These are phyloP conservation scores for Xanthia icteritia DNA, from an alignment of 2,888 invertebrate species.

Conservation along the genomic window DNA sequence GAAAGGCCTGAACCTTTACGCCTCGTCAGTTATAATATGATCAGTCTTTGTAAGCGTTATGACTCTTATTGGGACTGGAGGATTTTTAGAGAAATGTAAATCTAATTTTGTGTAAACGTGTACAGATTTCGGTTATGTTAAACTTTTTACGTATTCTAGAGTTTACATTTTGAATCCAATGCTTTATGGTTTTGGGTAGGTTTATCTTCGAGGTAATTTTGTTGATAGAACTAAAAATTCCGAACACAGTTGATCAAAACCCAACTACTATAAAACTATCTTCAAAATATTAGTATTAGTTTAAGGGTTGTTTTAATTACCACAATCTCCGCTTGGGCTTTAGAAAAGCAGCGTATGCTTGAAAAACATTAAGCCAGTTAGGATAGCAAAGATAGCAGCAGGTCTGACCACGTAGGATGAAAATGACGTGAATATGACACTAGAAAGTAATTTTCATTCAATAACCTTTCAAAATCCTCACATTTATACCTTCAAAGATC, in stretches of 20 bases:
- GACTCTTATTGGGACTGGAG: constrained; percentile 32
- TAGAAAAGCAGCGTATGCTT: background rate
- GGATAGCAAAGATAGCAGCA: background rate
- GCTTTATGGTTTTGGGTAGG: background rate
- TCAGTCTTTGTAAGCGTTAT: constrained; percentile 44
- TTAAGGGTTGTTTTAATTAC: background rate
- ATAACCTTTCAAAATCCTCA: no score
- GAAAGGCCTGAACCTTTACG: constrained; percentile 50
- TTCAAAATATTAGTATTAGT: no score
- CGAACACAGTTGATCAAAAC: background rate
- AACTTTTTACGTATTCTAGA: background rate
- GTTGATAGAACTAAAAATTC: background rate
- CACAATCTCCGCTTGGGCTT: background rate
- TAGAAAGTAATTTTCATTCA: background rate
- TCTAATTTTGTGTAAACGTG: constrained; percentile 1
- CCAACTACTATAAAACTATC: background rate
- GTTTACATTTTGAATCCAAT: background rate
- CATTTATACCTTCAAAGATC: constrained; percentile 8
- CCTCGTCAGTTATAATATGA: constrained; percentile 55
- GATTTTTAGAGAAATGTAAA: constrained; percentile 18
- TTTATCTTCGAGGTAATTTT: background rate
- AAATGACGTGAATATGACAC: no score
- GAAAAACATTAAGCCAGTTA: background rate
- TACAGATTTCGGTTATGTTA: background rate
- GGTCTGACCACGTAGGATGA: background rate